Base-by-base conservation (phyloP, 2,888 invertebrate genomes). In the Drosophila colorata region DNA sequence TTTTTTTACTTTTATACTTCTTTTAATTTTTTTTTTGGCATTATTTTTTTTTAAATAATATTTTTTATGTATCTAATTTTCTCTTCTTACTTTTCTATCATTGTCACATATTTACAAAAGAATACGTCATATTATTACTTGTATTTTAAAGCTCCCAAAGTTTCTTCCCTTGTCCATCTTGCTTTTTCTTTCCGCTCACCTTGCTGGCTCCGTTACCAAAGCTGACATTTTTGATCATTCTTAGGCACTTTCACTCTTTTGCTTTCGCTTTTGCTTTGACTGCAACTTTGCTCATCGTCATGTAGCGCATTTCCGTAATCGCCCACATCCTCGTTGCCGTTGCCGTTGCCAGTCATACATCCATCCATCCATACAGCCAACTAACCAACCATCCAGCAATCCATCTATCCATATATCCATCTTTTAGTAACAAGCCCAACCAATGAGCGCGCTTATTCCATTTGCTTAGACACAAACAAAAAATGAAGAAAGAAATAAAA, bases 401-500 rank as follows among this genome's bases (percentile, higher is more conserved):
- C 37, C 55, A 69, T 23, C 56, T 57, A 70, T 51, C 64, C 69
- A 75, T 75, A 64, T 48, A 76, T 56, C 76, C 73, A 77, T 69
- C 66, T 77, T 67, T 58, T 63, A 52, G 85, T 78, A 78, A 82
- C 74, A 80, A 84, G 81, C 80, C 65, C 69, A 69, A 77, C 61
- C 87, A 86, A 88, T 88, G 83, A 88, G 83, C 80, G 72, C 78
- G 87, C 88, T 83, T 83, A 83, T 83, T 83, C 83, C 88, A 88
- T 83, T 83, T 83, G 88, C 83, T 83, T 83, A 83, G 88, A 82
- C 87, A 84, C 72, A 78, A 83, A 80, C 80, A 84, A 88, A 75
- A 67, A 59, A 60, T 57, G 35, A 20, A 52, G 40, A 4, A 1
- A 11, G 7, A 67, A 28, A 43, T 49, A 44, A 56, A 37, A 23